Percentiles rank a stretch among this genome's conserved stretches.
Conservation (phyloP, 2,888 invertebrate genomes). For the Acanthosepion esculentum region DNA sequence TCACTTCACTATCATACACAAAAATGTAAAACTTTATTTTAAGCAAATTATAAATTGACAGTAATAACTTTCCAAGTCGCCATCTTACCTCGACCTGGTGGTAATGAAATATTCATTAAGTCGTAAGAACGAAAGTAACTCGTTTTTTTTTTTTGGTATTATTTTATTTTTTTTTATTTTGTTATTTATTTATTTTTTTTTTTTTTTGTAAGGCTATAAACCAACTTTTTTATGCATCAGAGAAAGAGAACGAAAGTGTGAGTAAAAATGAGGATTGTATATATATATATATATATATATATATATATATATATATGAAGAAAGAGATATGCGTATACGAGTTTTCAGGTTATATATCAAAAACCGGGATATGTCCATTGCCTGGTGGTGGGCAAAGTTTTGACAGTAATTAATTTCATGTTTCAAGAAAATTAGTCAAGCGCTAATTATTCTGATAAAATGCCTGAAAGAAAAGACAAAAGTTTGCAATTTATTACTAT, state of each 20-base stretch:
- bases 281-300: too few relatives aligned
- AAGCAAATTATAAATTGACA: neutral
- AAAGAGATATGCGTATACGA: neutral
- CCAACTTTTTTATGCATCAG: too few relatives aligned
- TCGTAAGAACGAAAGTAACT: neutral
- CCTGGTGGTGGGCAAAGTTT: neutral
- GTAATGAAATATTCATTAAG: neutral
- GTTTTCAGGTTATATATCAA: neutral
- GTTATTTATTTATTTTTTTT: too few relatives aligned
- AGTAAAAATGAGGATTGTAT: neutral
- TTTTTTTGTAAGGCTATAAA: too few relatives aligned
- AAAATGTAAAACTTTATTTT: neutral
- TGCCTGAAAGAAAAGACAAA: neutral
- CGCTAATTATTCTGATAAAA: neutral
- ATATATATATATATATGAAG: neutral
- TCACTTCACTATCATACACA: neutral
- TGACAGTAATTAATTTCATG: neutral
- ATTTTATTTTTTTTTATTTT: too few relatives aligned
- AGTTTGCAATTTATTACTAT: neutral
- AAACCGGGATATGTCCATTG: neutral
- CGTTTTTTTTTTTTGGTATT: too few relatives aligned
- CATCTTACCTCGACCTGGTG: neutral
- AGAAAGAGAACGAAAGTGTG: neutral
- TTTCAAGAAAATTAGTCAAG: neutral
- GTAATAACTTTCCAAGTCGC: neutral